Conservation (phyloP, 2,797 vertebrate species). For the Falco naumanni region DNA sequence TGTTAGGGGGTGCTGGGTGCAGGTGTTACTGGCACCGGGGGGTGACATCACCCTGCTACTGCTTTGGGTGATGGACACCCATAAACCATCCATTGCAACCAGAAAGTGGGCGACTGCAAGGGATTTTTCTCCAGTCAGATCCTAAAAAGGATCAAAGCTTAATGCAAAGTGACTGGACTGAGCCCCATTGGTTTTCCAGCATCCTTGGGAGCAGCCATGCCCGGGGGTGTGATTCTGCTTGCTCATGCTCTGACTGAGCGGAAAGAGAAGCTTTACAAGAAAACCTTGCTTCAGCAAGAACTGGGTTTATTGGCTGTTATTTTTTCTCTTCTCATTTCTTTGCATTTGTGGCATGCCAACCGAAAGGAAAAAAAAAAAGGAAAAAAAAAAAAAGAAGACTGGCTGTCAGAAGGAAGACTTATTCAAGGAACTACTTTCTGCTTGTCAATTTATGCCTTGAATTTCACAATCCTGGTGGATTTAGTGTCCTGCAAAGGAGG, state of each 20-base stretch:
- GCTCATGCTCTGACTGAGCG: conserved; percentile 16
- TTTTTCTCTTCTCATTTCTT: not conserved
- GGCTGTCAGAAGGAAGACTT: conserved; percentile 77
- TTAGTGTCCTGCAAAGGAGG: not conserved
- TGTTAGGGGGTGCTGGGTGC: not conserved
- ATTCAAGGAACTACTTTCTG: conserved; percentile 77
- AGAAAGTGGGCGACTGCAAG: not conserved
- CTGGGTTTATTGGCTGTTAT: not conserved
- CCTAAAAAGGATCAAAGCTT: not conserved
- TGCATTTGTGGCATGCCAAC: conserved; percentile 40
- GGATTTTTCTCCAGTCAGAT: not conserved
- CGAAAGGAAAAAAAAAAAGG: not conserved
- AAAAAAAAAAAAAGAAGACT: not conserved
- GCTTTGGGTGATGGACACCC: rapidly evolving
- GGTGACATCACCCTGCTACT: not conserved
- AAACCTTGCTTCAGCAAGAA: conserved; percentile 73
- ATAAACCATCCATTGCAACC: not conserved
- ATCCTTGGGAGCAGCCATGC: not conserved
- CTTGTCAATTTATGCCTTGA: conserved; percentile 56
- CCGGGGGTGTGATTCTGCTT: not conserved
- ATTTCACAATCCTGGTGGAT: conserved; percentile 72
- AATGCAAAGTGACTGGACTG: rapidly evolving
- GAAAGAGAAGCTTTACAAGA: conserved; percentile 72
- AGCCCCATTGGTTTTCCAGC: not conserved
- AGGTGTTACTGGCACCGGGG: rapidly evolving